phyloP scores from a whole-genome alignment of 2,113 vertebrate species.

The Nibea coibor region DNA sequence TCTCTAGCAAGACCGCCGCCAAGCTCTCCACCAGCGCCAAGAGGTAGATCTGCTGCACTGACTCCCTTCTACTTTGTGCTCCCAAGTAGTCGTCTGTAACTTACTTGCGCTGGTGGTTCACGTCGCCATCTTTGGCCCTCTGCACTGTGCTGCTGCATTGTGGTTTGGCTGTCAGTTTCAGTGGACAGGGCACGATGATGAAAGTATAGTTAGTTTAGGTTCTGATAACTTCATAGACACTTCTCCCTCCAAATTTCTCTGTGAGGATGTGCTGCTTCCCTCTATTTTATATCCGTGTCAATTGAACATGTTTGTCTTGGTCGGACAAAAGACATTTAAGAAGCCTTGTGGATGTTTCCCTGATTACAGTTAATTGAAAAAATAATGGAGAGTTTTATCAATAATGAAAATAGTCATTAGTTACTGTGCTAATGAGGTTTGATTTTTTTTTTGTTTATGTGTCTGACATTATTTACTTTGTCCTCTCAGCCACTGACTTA shows the following conservation, averaged over 20 bases:
- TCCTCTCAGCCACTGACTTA: not conserved
- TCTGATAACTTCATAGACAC: not conserved
- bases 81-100: not conserved
- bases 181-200: not conserved
- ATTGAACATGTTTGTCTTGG: not conserved
- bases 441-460: not conserved
- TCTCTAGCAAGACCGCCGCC: slow-evolving; percentile 97
- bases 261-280: not conserved
- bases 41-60: slow-evolving; percentile 82
- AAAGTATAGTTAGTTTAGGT: not conserved
- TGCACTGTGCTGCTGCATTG: not conserved
- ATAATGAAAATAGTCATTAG: slow-evolving; percentile 3
- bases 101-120: not conserved
- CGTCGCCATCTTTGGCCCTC: not conserved
- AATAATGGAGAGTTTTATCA: not conserved
- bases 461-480: not conserved
- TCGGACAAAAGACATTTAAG: not conserved
- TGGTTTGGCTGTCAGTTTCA: not conserved
- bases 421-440: slow-evolving; percentile 3
- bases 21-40: slow-evolving; percentile 98
- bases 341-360: not conserved
- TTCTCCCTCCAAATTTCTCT: not conserved
- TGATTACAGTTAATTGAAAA: not conserved
- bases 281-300: not conserved
- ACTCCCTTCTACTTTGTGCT: not conserved